A percentile compares a stretch with the other conserved stretches of the same genome.
phyloP scores from a whole-genome alignment of 2,797 vertebrate species.

The Anableps anableps region DNA sequence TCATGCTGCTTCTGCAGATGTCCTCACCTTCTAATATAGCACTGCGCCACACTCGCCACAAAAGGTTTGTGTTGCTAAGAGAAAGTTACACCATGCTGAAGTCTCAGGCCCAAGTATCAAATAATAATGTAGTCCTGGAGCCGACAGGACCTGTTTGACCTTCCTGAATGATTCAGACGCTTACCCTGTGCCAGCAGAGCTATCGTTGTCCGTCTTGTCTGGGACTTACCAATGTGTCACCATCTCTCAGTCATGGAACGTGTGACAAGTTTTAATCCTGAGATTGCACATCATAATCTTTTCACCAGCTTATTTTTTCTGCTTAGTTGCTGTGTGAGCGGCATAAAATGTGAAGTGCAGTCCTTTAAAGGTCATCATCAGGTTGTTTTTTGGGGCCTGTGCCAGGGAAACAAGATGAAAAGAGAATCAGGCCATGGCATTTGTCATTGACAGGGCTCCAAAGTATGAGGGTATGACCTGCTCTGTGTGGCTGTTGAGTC shows the following conservation, averaged over 20 bases:
- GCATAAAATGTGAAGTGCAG: constrained; percentile 21
- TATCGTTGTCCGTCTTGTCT: constrained; percentile 20
- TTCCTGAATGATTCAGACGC: constrained; percentile 62
- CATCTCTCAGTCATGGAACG: constrained; percentile 50
- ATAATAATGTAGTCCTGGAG: constrained; percentile 18
- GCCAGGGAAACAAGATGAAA: constrained; percentile 31
- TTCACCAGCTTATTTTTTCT: constrained; percentile 38
- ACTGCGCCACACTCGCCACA: not conserved
- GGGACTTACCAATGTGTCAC: constrained; percentile 34
- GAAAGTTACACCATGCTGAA: constrained; percentile 37
- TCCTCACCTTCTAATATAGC: not conserved
- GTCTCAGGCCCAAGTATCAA: constrained; percentile 43
- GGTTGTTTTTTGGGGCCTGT: not conserved
- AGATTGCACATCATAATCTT: constrained; percentile 40
- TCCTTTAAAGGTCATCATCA: not conserved
- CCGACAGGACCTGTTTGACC: constrained; percentile 60
- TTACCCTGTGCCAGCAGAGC: constrained; percentile 25
- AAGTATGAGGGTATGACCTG: constrained; percentile 15
- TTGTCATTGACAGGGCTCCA: constrained; percentile 60
- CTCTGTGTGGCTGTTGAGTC: constrained; percentile 29
- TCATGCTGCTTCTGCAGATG: not conserved
- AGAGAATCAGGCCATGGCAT: constrained; percentile 24
- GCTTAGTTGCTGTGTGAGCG: constrained; percentile 18
- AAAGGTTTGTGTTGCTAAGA: constrained; percentile 28
- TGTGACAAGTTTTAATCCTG: constrained; percentile 56